Base-by-base conservation (phyloP, 2,797 vertebrate species). In the Triplophysa bombifrons region DNA sequence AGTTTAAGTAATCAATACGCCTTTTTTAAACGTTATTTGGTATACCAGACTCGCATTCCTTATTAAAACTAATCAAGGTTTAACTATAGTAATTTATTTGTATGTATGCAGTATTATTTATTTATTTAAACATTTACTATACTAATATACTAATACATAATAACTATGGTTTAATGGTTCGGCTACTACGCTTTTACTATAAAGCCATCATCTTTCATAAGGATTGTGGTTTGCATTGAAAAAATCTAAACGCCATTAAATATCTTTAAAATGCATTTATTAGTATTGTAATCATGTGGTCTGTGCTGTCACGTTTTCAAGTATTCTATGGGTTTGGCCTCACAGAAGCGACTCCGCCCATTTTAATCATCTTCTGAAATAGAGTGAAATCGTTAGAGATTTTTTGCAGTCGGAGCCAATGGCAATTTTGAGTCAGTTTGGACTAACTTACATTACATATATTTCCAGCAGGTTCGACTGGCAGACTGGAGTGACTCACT, bases 311-410 rank as follows among this genome's bases (percentile, higher is more conserved):
- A 79, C 77, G 71, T 65, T 72, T 72, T 65, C 60, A 73, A 73
- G 69, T 63, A 66, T 72, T n/a, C 9, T 38, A 12, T 82, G 80
- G 50, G 71, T 55, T 55, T 27, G 25, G 22, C 60, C 72, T 77
- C 63, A 10, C 69, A 66, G 5, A 8, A 22, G 51, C 68, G 73
- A 53, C 56, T 20, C 58, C 58, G 58, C 58, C 84, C 50, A 11
- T 77, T 85, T 69, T 38, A 76, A 74, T 84, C 63, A 76, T 71
- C 74, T 80, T 27, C 63, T 56, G 70, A 80, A 72, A 30, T 68
- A 76, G 30, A 27, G 64, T 55, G 74, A 83, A 78, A 78, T 80
- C 48, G 0, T 67, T 73, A 20, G 53, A 64, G 60, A 71, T 80
- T 71, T 71, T 82, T 48, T 51, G 60, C 80, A 78, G 67, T 72